These are phyloP conservation scores for Tetheella fluctuosa DNA, from an alignment of 2,888 invertebrate genomes.

Conservation along the genomic window DNA sequence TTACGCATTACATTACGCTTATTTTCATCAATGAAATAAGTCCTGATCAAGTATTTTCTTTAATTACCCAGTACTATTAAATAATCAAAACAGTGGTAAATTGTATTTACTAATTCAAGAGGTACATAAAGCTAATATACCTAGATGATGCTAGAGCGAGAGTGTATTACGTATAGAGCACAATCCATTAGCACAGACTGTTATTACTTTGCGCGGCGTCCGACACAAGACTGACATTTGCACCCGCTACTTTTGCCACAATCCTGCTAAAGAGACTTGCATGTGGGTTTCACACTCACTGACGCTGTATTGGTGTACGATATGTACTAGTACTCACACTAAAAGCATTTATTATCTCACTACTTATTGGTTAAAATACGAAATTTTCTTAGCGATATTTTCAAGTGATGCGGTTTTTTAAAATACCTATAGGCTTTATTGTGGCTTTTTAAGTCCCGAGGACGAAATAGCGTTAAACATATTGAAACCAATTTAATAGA, in stretches of 20 bases:
- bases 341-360: not conserved
- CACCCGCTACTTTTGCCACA: constrained; percentile 44
- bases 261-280: constrained; percentile 44
- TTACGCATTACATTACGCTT: too few relatives aligned
- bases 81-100: not conserved
- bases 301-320: not conserved
- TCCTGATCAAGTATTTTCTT: too few relatives aligned
- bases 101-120: not conserved
- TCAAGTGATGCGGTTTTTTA: too few relatives aligned
- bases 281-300: constrained; percentile 32
- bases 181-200: constrained; percentile 65
- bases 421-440: too few relatives aligned
- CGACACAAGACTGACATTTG: constrained; percentile 57
- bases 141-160: not conserved
- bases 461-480: too few relatives aligned
- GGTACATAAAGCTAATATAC: constrained; percentile 10
- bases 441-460: too few relatives aligned
- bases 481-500: too few relatives aligned
- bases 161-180: constrained; percentile 38
- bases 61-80: not conserved
- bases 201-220: constrained; percentile 58
- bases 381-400: too few relatives aligned
- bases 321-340: not conserved
- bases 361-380: too few relatives aligned
- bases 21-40: too few relatives aligned